phyloP scores from a whole-genome alignment of 2,113 vertebrate genomes.

The Tragelaphus imberbis region DNA sequence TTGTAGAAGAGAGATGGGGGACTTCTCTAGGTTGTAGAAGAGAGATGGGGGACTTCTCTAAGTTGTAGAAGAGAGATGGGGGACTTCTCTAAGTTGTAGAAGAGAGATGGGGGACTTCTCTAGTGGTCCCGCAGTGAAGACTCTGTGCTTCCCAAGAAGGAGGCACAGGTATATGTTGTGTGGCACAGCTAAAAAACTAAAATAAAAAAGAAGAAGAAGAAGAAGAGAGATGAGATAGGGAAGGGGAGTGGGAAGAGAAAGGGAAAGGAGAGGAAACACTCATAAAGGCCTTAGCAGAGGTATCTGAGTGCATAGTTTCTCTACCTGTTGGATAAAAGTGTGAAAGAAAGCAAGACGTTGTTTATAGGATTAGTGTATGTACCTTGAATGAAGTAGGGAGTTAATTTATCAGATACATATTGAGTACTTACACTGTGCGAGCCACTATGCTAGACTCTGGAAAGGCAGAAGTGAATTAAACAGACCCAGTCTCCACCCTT shows the following conservation, averaged over 20 bases:
- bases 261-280: not conserved
- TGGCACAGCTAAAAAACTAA: not conserved
- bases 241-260: not conserved
- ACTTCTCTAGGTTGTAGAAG: not conserved
- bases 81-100: not conserved
- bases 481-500: not conserved
- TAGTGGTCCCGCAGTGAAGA: not conserved
- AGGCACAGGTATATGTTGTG: not conserved
- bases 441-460: not conserved
- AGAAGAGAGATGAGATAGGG: not conserved
- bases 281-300: not conserved
- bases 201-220: not conserved
- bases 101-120: not conserved
- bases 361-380: not conserved
- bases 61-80: not conserved
- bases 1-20: not conserved
- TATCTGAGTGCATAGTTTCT: not conserved
- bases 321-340: not conserved
- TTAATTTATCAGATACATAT: not conserved
- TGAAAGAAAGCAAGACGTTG: not conserved
- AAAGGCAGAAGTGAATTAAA: not conserved
- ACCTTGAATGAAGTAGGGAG: not conserved
- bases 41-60: not conserved
- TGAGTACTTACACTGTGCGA: not conserved
- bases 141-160: not conserved